phyloP scores from a whole-genome alignment of 2,888 invertebrate species.

The Timandra comae region DNA sequence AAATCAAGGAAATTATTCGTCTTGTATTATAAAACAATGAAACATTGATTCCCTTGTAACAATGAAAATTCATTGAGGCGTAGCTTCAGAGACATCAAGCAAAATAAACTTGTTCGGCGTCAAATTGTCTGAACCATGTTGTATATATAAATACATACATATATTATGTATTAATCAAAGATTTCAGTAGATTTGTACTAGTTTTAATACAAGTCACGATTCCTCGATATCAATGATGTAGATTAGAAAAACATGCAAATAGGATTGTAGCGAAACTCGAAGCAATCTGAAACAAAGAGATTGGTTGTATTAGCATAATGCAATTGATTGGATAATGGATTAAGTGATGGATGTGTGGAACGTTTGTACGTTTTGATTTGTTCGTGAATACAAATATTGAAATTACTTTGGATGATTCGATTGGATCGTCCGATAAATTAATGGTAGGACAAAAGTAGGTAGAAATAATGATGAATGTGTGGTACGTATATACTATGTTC shows the following conservation, averaged over 20 bases:
- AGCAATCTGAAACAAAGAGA: slow-evolving; percentile 48
- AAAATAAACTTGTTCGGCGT: slow-evolving; percentile 41
- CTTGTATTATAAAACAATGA: too few relatives aligned
- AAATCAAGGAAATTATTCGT: too few relatives aligned
- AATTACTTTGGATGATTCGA: too few relatives aligned
- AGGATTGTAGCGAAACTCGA: slow-evolving; percentile 21
- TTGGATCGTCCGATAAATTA: too few relatives aligned
- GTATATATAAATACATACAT: slow-evolving; percentile 36
- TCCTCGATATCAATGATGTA: slow-evolving; percentile 51
- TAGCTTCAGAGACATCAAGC: slow-evolving; percentile 17
- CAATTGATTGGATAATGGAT: slow-evolving; percentile 8
- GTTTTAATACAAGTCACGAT: slow-evolving; percentile 63
- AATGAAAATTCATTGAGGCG: slow-evolving; percentile 4
- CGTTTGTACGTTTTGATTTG: too few relatives aligned
- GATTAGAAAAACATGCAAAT: slow-evolving; percentile 66
- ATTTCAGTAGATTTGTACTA: slow-evolving; percentile 29
- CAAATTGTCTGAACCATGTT: slow-evolving; percentile 54
- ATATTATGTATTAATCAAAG: slow-evolving; percentile 6
- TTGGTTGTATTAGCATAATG: slow-evolving; percentile 30
- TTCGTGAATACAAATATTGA: too few relatives aligned
- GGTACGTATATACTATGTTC: too few relatives aligned
- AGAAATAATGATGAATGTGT: too few relatives aligned
- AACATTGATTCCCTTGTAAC: background rate
- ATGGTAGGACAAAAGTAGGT: too few relatives aligned
- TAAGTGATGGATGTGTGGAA: too few relatives aligned